Percentiles rank a stretch among this genome's conserved stretches.
Evolutionary conservation across 2,797 vertebrate genomes (phyloP).

Genomic region (Antennarius maculatus): DNA sequence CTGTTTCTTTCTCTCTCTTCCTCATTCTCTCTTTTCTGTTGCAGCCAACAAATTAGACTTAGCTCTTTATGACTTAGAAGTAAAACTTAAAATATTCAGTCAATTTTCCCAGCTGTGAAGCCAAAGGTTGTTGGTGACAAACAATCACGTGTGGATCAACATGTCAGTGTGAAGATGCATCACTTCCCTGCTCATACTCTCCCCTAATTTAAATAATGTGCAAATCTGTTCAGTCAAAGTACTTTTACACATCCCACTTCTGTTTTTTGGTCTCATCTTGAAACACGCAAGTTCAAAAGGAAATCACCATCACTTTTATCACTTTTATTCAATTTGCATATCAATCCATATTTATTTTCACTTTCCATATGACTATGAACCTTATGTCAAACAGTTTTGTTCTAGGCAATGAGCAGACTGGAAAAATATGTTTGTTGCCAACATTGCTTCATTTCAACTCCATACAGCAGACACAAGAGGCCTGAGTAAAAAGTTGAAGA

Average conservation of each 20-base stretch:
- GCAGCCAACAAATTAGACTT: too few species aligned
- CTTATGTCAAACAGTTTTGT: slow-evolving; percentile 20
- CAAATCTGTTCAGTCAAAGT: slow-evolving; percentile 25
- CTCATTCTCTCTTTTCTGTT: too few species aligned
- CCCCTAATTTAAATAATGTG: slow-evolving; percentile 43
- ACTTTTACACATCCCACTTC: neutral
- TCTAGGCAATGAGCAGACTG: slow-evolving; percentile 42
- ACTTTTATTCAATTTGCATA: slow-evolving; percentile 26
- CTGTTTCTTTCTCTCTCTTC: too few species aligned
- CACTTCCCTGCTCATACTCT: slow-evolving; percentile 1
- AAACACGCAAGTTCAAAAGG: neutral
- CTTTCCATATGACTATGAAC: slow-evolving; percentile 35
- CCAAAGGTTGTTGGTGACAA: slow-evolving; percentile 5
- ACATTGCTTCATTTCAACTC: slow-evolving; percentile 22
- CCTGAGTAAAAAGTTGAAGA: slow-evolving; percentile 20
- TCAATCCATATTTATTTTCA: slow-evolving; percentile 49
- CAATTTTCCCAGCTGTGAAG: neutral
- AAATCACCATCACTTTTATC: neutral
- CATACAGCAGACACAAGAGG: slow-evolving; percentile 16
- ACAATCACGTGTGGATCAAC: slow-evolving; percentile 10
- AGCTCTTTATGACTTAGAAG: neutral
- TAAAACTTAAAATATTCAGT: neutral
- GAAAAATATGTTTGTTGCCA: slow-evolving; percentile 62
- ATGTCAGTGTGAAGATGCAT: neutral
- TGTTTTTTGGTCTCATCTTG: neutral